Conservation (phyloP, 2,113 vertebrate species). For the Delphinapterus leucas region DNA sequence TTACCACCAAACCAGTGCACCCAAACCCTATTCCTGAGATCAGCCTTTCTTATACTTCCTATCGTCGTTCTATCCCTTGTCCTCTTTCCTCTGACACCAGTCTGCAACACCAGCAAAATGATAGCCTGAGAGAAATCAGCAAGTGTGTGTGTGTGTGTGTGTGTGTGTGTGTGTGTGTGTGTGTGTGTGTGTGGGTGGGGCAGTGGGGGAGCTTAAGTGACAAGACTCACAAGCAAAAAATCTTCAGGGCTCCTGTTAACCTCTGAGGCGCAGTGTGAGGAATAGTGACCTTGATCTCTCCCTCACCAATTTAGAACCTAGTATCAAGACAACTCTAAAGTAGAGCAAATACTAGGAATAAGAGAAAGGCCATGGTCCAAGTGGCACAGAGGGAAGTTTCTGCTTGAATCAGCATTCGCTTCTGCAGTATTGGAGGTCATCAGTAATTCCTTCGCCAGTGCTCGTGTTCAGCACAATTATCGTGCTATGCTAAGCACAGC, state of each 20-base stretch:
- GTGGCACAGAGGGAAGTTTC: background rate
- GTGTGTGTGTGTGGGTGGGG: no score
- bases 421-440: conserved; percentile 41
- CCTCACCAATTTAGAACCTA: background rate
- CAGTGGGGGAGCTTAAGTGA: background rate
- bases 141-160: background rate
- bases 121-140: background rate
- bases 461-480: conserved; percentile 46
- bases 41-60: background rate
- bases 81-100: background rate
- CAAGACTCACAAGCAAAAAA: background rate
- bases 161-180: no score
- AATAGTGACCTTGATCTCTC: background rate
- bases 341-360: background rate
- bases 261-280: background rate
- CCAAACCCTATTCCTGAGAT: background rate
- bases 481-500: conserved; percentile 42
- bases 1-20: fast-evolving
- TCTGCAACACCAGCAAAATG: background rate
- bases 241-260: background rate
- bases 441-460: conserved; percentile 14
- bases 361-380: background rate
- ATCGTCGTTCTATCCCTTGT: background rate
- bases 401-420: conserved; percentile 47
- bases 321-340: background rate